A percentile compares a stretch with the other conserved stretches of the same genome.
These are phyloP conservation scores for Hippocampus mohnikei DNA, from an alignment of 2,113 vertebrate species.

Conservation along the genomic window DNA sequence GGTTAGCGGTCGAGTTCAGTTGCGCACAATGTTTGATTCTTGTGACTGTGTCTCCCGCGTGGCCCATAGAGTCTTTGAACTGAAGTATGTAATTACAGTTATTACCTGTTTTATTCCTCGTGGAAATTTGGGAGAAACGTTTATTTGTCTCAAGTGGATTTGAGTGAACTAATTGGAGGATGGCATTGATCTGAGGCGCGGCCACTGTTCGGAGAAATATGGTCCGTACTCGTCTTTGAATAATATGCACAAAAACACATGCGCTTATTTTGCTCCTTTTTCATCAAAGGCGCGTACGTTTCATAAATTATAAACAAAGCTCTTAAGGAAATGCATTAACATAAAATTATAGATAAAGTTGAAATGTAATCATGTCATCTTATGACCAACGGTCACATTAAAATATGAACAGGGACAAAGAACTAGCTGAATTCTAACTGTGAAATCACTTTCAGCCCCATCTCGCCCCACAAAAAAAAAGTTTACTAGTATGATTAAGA, in stretches of 20 bases:
- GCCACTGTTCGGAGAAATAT: not conserved
- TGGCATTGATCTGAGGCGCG: not conserved
- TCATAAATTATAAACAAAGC: slow-evolving; percentile 28
- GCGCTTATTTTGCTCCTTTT: slow-evolving; percentile 7
- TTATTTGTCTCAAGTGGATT: not conserved
- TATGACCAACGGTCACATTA: slow-evolving; percentile 10
- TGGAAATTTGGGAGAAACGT: not conserved
- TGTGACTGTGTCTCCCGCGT: not conserved
- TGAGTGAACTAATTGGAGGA: not conserved
- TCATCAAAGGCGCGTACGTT: slow-evolving; percentile 23
- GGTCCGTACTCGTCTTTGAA: not conserved
- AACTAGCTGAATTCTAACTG: not conserved
- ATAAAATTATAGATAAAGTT: slow-evolving; percentile 18
- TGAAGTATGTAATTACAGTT: not conserved
- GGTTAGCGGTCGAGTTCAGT: not conserved
- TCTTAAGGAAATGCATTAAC: not conserved
- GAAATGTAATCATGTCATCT: slow-evolving; percentile 22
- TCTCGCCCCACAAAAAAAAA: not conserved
- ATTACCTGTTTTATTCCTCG: not conserved
- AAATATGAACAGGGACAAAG: slow-evolving; percentile 6
- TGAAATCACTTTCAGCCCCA: not conserved
- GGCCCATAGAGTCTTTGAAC: not conserved
- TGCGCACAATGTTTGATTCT: not conserved
- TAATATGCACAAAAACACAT: not conserved
- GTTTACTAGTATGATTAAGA: not conserved